Evolutionary conservation across 2,797 vertebrate genomes (phyloP).

Genomic region (Cuniculus paca): DNA sequence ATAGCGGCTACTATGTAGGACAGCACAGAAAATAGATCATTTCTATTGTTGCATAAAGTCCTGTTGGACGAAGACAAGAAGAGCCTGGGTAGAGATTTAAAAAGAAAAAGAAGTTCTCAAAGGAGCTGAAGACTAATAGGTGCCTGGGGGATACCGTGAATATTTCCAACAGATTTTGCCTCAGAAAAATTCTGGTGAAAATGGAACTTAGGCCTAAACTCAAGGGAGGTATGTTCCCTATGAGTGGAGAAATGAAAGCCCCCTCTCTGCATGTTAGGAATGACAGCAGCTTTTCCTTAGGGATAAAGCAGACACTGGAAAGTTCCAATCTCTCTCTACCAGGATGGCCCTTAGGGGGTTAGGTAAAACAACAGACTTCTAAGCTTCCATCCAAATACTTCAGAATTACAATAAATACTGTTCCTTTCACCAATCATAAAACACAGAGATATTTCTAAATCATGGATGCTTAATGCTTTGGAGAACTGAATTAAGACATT

Average conservation of each 20-base stretch:
- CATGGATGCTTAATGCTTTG: conserved; percentile 60
- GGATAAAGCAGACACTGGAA: not conserved
- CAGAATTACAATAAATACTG: conserved; percentile 27
- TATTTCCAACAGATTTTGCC: not conserved
- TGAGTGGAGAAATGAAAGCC: not conserved
- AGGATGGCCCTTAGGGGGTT: not conserved
- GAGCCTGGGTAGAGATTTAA: not conserved
- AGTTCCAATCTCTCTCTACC: not conserved
- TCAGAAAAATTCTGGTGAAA: not conserved
- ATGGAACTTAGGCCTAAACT: not conserved
- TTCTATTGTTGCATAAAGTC: not conserved
- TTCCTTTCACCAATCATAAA: conserved; percentile 63
- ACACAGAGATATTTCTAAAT: conserved; percentile 72
- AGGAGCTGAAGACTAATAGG: not conserved
- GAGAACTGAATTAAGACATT: conserved; percentile 72
- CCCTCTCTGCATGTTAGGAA: not conserved
- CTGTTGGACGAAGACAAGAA: not conserved
- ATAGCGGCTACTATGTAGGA: too few relatives aligned
- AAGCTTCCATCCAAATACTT: not conserved
- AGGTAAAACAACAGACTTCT: conserved; percentile 7
- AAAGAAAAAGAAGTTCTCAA: not conserved
- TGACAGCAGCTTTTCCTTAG: not conserved
- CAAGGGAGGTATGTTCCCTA: not conserved
- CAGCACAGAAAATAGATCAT: not conserved
- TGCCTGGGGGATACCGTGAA: not conserved